Percentiles rank a stretch among this genome's conserved stretches.
phyloP scores from a whole-genome alignment of 2,888 invertebrate species.

The Hololepta plana region DNA sequence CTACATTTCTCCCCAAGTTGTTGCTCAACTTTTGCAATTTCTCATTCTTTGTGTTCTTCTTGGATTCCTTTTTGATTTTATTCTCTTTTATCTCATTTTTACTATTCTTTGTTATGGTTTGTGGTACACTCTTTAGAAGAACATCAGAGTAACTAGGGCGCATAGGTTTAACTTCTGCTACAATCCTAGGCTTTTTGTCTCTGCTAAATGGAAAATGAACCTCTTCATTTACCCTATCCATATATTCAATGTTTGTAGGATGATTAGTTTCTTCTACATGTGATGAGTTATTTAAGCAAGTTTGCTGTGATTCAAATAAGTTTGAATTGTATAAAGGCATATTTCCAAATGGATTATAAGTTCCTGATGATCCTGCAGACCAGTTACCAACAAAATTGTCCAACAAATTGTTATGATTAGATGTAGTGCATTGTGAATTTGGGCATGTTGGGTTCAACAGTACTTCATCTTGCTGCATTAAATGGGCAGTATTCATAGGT shows the following conservation, averaged over 20 bases:
- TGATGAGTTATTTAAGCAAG: no score
- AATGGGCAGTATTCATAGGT: no score
- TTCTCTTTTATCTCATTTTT: constrained; percentile 14
- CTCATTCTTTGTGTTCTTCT: constrained; percentile 26
- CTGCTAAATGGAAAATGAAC: constrained; percentile 29
- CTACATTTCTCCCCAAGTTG: constrained; percentile 31
- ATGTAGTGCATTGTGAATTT: no score
- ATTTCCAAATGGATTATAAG: constrained; percentile 56
- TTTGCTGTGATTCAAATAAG: constrained; percentile 7
- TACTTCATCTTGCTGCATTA: no score
- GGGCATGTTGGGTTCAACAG: no score
- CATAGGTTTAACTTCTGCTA: constrained; percentile 77
- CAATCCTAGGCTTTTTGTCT: constrained; percentile 48
- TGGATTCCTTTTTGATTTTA: constrained; percentile 19
- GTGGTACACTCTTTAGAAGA: constrained; percentile 44
- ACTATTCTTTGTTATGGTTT: constrained; percentile 22
- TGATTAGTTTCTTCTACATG: no score
- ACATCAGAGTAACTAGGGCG: constrained; percentile 74
- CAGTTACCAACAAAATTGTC: constrained; percentile 57
- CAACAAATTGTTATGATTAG: constrained; percentile 30
- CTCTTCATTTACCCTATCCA: constrained; percentile 14
- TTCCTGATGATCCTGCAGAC: constrained; percentile 52
- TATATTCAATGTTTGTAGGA: constrained; percentile 7
- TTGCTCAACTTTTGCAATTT: constrained; percentile 20
- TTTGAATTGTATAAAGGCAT: constrained; percentile 29